Base-by-base conservation (phyloP, 1,140 invertebrate species). In the Nephila pilipes region DNA sequence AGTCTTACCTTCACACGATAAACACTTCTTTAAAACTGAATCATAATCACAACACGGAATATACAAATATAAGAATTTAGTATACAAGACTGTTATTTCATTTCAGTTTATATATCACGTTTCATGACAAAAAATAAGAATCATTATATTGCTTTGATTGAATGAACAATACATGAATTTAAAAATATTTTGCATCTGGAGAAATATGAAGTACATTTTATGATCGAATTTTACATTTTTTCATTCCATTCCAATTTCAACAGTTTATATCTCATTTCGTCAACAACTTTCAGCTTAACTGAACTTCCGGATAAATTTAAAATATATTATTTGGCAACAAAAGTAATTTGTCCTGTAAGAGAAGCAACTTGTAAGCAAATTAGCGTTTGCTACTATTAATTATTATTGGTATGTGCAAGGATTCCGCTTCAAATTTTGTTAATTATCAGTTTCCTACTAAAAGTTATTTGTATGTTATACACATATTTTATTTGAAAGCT, bases 321-420 rank as follows among this genome's bases (percentile, higher is more conserved):
- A 18, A 22, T 29, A 32, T 12, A 16, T 12, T n/a, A n/a, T 46
- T 81, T 81, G 79, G 79, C 79, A 81, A 54, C 46, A 54, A 81
- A n/a, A 20, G 46, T 18, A 16, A 38, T 81, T 81, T 54, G 79
- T 81, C 79, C 79, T 81, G 79, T 81, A 46, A 46, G 79, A 36
- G 79, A 46, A 81, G 79, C 46, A 46, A 54, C 32, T n/a, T n/a
- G n/a, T n/a, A n/a, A 54, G 36, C 79, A 36, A n/a, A 29, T 69
- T 69, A 69, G 65, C 29, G 29, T 69, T 69, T 16, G 29, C 65
- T 29, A 69, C 14, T 69, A n/a, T n/a, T n/a, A n/a, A 69, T 69
- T 69, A 32, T 69, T 29, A 69, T 69, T 69, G 65, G 29, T 69
- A 69, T 69, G 65, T 69, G 65, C 14, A 69, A 29, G 25, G 32